Evolutionary conservation across 1,140 invertebrate species (phyloP).

Genomic region (Meloidogyne chitwoodi): DNA sequence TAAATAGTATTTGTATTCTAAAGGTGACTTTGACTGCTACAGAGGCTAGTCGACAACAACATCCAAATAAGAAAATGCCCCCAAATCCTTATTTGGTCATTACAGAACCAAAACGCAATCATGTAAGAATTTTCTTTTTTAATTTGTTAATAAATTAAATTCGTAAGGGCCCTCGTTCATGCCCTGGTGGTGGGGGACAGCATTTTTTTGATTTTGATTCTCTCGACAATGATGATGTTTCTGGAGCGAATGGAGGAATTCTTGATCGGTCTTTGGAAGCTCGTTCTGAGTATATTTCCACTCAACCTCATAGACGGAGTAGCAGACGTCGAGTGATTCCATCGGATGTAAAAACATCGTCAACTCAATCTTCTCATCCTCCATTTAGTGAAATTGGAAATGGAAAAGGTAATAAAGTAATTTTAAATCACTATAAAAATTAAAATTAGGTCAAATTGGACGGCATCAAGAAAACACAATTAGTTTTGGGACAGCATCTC

Average conservation of each 20-base stretch:
- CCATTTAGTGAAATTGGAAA: constrained; percentile 6
- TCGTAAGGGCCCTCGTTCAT: background rate
- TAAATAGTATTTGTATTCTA: background rate
- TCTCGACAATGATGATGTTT: background rate
- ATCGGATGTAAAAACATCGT: background rate
- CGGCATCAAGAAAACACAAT: background rate
- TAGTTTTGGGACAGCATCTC: background rate
- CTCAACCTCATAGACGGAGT: background rate
- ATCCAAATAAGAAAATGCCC: background rate
- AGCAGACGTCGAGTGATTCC: background rate
- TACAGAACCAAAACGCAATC: background rate
- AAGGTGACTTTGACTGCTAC: constrained; percentile 2
- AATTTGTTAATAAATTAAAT: background rate
- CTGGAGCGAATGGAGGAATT: background rate
- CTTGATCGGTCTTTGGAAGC: background rate
- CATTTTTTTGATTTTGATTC: background rate
- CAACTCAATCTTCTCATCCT: background rate
- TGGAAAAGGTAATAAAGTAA: too few relatives aligned
- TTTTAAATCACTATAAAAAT: background rate
- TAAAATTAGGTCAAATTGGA: background rate
- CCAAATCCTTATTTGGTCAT: constrained; percentile 8
- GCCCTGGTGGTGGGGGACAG: background rate
- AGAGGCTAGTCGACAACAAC: background rate
- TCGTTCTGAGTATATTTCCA: constrained; percentile 7
- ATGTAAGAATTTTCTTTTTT: background rate